Conservation (phyloP, 2,797 vertebrate genomes). For the Pseudomugil gertrudae region DNA sequence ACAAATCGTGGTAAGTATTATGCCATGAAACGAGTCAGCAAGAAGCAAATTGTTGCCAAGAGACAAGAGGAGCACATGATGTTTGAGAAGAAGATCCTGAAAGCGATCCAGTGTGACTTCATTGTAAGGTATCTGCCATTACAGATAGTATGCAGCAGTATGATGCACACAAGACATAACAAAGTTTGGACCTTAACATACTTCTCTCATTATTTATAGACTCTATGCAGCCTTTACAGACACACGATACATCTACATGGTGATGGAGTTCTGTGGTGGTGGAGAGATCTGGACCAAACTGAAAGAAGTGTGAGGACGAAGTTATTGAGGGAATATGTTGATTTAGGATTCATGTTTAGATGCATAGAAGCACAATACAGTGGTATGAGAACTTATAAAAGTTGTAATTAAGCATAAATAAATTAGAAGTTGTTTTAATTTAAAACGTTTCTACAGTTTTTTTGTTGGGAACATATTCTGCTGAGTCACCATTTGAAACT, state of each 20-base stretch:
- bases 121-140: slow-evolving; percentile 77
- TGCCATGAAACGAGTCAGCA: slow-evolving; percentile 84
- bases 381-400: too few species aligned
- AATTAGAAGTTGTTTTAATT: neutral
- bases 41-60: slow-evolving; percentile 82
- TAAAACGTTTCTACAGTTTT: too few species aligned
- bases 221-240: slow-evolving; percentile 84
- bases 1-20: slow-evolving; percentile 80
- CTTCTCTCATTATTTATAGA: slow-evolving; percentile 55
- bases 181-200: neutral
- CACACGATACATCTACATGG: slow-evolving; percentile 83
- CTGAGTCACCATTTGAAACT: too few species aligned
- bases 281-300: slow-evolving; percentile 89
- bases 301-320: slow-evolving; percentile 81
- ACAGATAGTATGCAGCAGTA: neutral
- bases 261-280: slow-evolving; percentile 87
- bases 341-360: neutral
- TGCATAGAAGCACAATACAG: neutral
- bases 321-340: neutral
- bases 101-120: slow-evolving; percentile 80
- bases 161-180: too few species aligned
- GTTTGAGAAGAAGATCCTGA: slow-evolving; percentile 84
- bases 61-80: slow-evolving; percentile 83
- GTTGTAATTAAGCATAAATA: neutral
- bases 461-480: too few species aligned